These are phyloP conservation scores for Cistogaster globosa DNA, from an alignment of 2,888 invertebrate genomes.

Conservation along the genomic window DNA sequence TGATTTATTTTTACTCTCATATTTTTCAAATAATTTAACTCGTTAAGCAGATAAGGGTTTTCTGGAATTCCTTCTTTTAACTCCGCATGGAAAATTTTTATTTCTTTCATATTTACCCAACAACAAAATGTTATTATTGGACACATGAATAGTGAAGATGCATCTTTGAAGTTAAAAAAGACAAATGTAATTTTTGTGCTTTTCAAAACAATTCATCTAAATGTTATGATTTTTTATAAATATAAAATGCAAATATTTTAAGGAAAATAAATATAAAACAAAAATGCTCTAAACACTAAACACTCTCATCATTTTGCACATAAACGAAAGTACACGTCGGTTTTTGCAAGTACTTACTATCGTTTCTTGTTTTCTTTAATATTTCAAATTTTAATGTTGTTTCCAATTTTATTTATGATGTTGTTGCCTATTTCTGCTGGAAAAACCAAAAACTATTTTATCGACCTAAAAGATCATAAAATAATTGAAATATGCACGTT, in stretches of 20 bases:
- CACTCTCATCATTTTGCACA: slow-evolving; percentile 26
- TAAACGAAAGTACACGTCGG: not conserved
- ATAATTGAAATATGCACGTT: slow-evolving; percentile 57
- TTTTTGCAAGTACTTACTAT: slow-evolving; percentile 15
- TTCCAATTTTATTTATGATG: slow-evolving; percentile 15
- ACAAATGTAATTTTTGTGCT: too few species aligned
- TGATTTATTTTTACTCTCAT: too few species aligned
- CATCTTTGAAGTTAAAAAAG: too few species aligned
- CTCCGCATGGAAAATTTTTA: slow-evolving; percentile 25
- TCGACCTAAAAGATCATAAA: slow-evolving; percentile 56
- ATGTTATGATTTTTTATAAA: slow-evolving; percentile 31
- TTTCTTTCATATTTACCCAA: slow-evolving; percentile 36
- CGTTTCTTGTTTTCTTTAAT: slow-evolving; percentile 15
- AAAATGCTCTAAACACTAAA: too few species aligned
- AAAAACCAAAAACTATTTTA: slow-evolving; percentile 33
- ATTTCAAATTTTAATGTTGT: slow-evolving; percentile 14
- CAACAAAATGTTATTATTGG: too few species aligned
- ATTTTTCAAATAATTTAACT: too few species aligned
- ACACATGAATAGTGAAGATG: too few species aligned
- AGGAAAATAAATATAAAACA: not conserved
- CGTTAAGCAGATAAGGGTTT: too few species aligned
- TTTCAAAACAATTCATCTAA: slow-evolving; percentile 47
- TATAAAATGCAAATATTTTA: slow-evolving; percentile 16
- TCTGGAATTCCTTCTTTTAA: too few species aligned
- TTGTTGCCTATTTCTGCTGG: slow-evolving; percentile 1